Evolutionary conservation across 2,888 invertebrate genomes (phyloP), one percentile per base, ranked within the genome.

Genomic region (Bellardia bayeri): DNA sequence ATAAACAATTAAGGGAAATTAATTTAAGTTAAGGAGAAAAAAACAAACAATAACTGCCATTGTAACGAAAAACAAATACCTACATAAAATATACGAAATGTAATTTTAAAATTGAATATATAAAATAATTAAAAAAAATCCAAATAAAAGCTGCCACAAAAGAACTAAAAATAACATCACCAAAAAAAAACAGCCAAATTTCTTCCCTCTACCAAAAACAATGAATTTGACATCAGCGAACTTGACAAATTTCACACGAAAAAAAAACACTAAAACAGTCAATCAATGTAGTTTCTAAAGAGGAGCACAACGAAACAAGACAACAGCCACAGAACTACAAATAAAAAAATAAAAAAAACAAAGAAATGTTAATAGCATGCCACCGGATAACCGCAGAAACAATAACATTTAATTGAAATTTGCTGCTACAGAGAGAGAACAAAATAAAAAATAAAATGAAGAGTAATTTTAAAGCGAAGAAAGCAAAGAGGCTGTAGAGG

Each of bases 31-130:
- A 78, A 56, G 14, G 3, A 78, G 40, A 69, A 69, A 58, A n/a
- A 63, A 72, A 72, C 23, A 75, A 69, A 82, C 61, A 72, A 76
- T 49, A 84, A 82, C 87, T 87, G 87, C 87, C 87, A 87, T 84
- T 87, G 81, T 84, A 84, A 87, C 54, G 76, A 76, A 66, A 66
- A 54, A 68, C 3, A 58, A 72, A 83, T 45, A 40, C 37, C 7
- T 7, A 66, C 5, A 33, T 49, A 9, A 51, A 85, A 68, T 56
- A 71, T 33, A 79, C 30, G 33, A 78, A 58, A 66, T 78, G 33
- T 56, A 76, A 40, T 81, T 80, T 86, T 63, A 8, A 71, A 87
- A 74, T 68, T 68, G 56, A 74, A 72, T 54, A 23, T 8, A 45
- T 51, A 76, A 51, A 66, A 49, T 40, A 66, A 49, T 40, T 30